Conservation (phyloP, 1,140 invertebrate species). For the Drosophila setifemur region DNA sequence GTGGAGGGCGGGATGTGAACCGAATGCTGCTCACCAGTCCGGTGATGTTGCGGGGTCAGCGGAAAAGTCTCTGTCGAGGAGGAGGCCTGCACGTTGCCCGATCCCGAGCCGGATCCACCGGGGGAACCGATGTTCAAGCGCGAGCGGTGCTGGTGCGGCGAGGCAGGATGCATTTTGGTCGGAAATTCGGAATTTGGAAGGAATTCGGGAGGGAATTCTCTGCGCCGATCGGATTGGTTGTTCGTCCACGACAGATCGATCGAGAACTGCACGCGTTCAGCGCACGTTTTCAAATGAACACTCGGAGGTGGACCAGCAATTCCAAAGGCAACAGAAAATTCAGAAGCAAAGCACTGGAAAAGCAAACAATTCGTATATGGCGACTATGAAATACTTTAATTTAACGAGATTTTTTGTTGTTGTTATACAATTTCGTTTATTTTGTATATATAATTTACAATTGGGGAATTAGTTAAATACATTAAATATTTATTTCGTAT, state of each 20-base stretch:
- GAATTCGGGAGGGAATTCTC: not conserved
- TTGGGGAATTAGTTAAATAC: too few relatives aligned
- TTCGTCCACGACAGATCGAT: constrained; percentile 12
- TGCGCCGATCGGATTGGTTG: not conserved
- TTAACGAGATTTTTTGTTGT: not conserved
- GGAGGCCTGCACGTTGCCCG: constrained; percentile 37
- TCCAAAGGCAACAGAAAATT: not conserved
- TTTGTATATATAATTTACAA: too few relatives aligned
- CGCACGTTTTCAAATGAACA: constrained; percentile 66
- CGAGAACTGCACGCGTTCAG: constrained; percentile 68
- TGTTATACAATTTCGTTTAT: too few relatives aligned
- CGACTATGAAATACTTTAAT: not conserved
- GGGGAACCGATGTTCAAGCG: constrained; percentile 48
- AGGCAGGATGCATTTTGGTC: constrained; percentile 66
- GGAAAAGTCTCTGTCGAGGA: constrained; percentile 49
- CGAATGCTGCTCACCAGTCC: constrained; percentile 37
- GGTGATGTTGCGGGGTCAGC: constrained; percentile 43
- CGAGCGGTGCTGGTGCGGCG: constrained; percentile 71
- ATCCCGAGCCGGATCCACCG: constrained; percentile 22
- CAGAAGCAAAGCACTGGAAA: constrained; percentile 5
- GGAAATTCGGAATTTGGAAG: not conserved
- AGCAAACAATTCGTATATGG: not conserved
- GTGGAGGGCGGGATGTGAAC: constrained; percentile 50
- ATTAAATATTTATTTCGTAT: too few relatives aligned
- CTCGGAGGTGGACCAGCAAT: constrained; percentile 2